Conservation (phyloP, 2,888 invertebrate species). For the Anodontia alba region DNA sequence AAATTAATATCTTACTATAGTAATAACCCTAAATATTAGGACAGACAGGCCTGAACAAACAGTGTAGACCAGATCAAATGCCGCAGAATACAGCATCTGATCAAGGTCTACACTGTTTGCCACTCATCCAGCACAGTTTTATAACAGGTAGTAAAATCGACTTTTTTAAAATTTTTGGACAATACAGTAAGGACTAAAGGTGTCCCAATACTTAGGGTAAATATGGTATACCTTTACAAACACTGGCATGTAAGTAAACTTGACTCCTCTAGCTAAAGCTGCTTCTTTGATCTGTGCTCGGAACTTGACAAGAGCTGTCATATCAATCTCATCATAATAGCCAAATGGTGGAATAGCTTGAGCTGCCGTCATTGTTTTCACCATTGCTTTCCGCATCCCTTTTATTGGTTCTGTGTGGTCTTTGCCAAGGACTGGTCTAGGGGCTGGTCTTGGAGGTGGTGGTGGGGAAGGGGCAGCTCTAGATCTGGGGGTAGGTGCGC, state of each 20-base stretch:
- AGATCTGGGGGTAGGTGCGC: slow-evolving; percentile 13
- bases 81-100: too few species aligned
- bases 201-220: too few species aligned
- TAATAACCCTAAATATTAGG: too few species aligned
- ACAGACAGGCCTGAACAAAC: too few species aligned
- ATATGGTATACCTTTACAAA: slow-evolving; percentile 96
- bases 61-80: too few species aligned
- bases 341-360: slow-evolving; percentile 94
- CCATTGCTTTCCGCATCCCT: slow-evolving; percentile 96
- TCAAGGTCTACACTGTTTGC: too few species aligned
- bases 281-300: slow-evolving; percentile 88
- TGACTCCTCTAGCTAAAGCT: slow-evolving; percentile 87
- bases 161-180: too few species aligned
- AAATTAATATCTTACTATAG: too few species aligned
- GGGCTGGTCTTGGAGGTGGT: slow-evolving; percentile 47
- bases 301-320: slow-evolving; percentile 90
- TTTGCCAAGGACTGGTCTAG: slow-evolving; percentile 61
- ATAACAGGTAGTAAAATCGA: too few species aligned
- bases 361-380: slow-evolving; percentile 96
- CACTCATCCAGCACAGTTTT: too few species aligned
- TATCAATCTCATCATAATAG: slow-evolving; percentile 95
- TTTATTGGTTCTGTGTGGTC: slow-evolving; percentile 89
- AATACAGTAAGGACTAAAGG: too few species aligned
- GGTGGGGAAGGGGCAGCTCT: slow-evolving; percentile 44
- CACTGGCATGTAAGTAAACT: slow-evolving; percentile 97